Evolutionary conservation across 92 coral and sea anemone genomes (phyloP), one percentile per base, ranked within the genome.

Genomic region (Epizoanthus rinbou): DNA sequence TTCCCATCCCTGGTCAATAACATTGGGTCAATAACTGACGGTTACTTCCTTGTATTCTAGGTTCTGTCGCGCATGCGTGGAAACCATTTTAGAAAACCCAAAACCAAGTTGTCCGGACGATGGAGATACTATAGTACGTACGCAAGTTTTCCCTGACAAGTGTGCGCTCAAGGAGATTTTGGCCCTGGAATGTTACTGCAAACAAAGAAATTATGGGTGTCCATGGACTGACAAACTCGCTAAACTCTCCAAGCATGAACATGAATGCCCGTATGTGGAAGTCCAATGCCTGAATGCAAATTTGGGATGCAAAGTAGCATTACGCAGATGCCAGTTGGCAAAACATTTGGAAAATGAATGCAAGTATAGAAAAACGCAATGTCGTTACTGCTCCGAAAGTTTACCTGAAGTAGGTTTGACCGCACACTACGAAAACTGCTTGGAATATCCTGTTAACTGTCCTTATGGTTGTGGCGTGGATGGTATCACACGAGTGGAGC

Each of bases 281-380:
- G 91, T 93, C 45, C 60, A 81, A 3, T 95, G 98, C 70, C 69
- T 89, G 5, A 85, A 86, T 45, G 80, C 45, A 35, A 8, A 50
- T 25, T 47, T 43, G 3, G 98, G 98, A n/a, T 95, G 98, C 60
- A 28, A 47, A 6, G 83, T 58, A 18, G 63, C 65, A 33, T 41
- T 91, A 45, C 86, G 85, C 14, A 88, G 94, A 60, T 73, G 80
- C 74, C 92, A 76, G 64, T 66, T 95, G 56, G 92, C 93, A 14
- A 88, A 90, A 60, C 98, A 95, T 21, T 43, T 93, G 22, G 88
- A 91, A 31, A 91, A 91, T 28, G 95, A 88, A 2, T 95, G 98
- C 60, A 56, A 52, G 11, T 95, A 86, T 80, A 91, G 89, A 73
- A 76, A 47, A 21, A 78, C 82, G 0, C 64, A 86, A 18, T 95